A percentile compares a stretch with the other conserved stretches of the same genome.
Evolutionary conservation across 2,888 invertebrate species (phyloP).

Genomic region (Polietes domitor): DNA sequence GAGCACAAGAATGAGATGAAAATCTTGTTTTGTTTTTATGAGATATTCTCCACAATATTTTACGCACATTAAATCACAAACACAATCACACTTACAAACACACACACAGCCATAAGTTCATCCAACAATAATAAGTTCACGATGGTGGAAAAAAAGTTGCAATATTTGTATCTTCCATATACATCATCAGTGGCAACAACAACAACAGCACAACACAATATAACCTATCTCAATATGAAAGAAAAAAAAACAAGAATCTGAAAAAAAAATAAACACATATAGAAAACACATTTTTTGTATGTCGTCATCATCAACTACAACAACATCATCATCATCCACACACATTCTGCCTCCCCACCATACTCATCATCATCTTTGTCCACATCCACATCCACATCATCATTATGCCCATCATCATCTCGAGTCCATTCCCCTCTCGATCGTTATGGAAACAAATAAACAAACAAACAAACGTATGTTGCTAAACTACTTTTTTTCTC

Average conservation of each 20-base stretch:
- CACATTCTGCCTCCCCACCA: neutral
- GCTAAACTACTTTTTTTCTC: slow-evolving; percentile 16
- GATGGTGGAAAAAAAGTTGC: neutral
- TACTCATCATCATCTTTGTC: neutral
- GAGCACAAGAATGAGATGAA: neutral
- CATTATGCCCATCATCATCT: neutral
- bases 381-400: neutral
- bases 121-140: neutral
- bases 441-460: slow-evolving; percentile 14
- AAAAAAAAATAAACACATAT: neutral
- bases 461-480: slow-evolving; percentile 11
- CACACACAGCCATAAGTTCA: neutral
- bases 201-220: neutral
- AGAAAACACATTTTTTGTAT: neutral
- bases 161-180: slow-evolving; percentile 1
- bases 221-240: slow-evolving; percentile 13
- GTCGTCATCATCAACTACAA: neutral
- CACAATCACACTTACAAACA: neutral
- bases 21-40: slow-evolving; percentile 40
- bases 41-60: slow-evolving; percentile 23
- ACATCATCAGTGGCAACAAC: neutral
- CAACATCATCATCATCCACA: neutral
- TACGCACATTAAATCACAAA: slow-evolving; percentile 49
- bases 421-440: slow-evolving; percentile 15
- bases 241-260: neutral